Evolutionary conservation across 2,113 vertebrate genomes (phyloP), one percentile per base, ranked within the genome.

Genomic region (Neolamprologus kungweensis): DNA sequence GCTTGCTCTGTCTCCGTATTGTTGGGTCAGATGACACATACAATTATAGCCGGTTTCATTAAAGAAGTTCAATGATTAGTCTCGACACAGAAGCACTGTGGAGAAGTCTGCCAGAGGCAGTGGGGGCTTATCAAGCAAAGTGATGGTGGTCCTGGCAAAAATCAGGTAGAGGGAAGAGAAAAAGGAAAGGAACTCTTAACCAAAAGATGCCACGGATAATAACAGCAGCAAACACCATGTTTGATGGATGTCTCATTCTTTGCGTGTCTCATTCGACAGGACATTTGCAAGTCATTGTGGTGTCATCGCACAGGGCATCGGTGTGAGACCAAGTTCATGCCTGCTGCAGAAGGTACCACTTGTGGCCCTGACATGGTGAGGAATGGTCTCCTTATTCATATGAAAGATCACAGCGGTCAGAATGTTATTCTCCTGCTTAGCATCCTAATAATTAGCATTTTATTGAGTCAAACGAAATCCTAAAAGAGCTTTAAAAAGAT

Each of bases 241-340:
- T 0, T 73, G 17, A 82, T 14, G 12, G 16, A 45, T 14, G 3
- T 45, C n/a, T 85, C 11, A 42, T 73, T 79, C 3, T 58, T 6
- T 93, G 82, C 81, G 85, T 88, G 68, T 91, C 17, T 90, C 23
- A 58, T 94, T 94, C 95, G 23, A 73, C 96, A 99, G 99, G 98
- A 99, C 94, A 99, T 99, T 93, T 99, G 99, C 93, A 99, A 99
- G 92, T 99, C 98, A 2, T 96, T 99, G 81, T 99, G 99, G 99
- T 99, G 99, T 93, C 98, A 99, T 90, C 97, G 97, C 91, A 94
- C 96, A 60, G 98, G 98, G 7, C 98, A 99, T 45, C 97, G 98
- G 37, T 99, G 99, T 58, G 99, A 99, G 93, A 99, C 99, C 63
- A 99, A 99, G 97, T 99, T 99, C 92, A 99, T 99, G 99, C 99